A percentile compares a stretch with the other conserved stretches of the same genome.
phyloP scores from a whole-genome alignment of 1,140 invertebrate species.

The Manduca sexta region DNA sequence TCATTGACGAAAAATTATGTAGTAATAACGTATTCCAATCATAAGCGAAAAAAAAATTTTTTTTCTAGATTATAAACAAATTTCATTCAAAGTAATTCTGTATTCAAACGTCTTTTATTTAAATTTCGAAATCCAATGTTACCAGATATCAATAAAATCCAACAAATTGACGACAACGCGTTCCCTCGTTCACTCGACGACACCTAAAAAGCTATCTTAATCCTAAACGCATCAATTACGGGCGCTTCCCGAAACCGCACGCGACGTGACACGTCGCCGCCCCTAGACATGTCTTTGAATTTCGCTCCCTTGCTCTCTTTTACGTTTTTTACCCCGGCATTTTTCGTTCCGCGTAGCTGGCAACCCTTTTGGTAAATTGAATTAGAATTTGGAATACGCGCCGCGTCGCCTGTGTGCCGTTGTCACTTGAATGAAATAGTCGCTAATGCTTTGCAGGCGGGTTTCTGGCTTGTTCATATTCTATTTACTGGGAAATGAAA shows the following conservation, averaged over 20 bases:
- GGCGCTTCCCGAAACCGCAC: constrained; percentile 24
- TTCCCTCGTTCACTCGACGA: constrained; percentile 12
- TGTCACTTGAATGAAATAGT: constrained; percentile 12
- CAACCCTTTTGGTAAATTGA: constrained; percentile 65
- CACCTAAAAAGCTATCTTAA: constrained; percentile 33
- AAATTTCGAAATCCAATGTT: too few species aligned
- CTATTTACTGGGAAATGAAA: too few species aligned
- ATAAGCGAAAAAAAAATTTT: too few species aligned
- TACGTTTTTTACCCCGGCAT: constrained; percentile 25
- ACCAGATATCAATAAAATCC: too few species aligned
- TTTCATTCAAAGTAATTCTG: too few species aligned
- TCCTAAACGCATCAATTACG: constrained; percentile 48
- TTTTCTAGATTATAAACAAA: too few species aligned
- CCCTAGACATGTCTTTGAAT: constrained; percentile 51
- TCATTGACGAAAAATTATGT: too few species aligned
- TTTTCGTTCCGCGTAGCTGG: constrained; percentile 53
- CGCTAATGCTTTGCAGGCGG: too few species aligned
- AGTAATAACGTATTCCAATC: too few species aligned
- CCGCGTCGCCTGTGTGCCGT: constrained; percentile 14
- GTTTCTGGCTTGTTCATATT: too few species aligned
- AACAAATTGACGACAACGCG: neutral
- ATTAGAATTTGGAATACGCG: constrained; percentile 41
- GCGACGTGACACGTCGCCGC: constrained; percentile 39
- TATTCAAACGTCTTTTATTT: too few species aligned
- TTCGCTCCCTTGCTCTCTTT: constrained; percentile 23